These are phyloP conservation scores for Zosterops hypoxanthus DNA, from an alignment of 2,113 vertebrate genomes.

Conservation along the genomic window DNA sequence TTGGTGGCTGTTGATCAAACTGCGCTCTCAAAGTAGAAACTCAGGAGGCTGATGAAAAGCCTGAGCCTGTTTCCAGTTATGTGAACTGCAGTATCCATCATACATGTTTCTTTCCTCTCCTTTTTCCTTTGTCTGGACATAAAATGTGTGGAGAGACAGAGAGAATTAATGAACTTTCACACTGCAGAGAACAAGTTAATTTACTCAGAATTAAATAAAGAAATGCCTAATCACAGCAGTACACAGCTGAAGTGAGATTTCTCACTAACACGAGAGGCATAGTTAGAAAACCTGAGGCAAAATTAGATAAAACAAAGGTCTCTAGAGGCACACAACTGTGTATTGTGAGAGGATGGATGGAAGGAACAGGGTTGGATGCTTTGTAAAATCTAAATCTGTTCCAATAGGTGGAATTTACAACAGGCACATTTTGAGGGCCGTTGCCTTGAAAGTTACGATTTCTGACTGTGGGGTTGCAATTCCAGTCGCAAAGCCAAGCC, in stretches of 20 bases:
- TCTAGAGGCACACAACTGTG: neutral
- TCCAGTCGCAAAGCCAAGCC: neutral
- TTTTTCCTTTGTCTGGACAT: neutral
- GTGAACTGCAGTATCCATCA: neutral
- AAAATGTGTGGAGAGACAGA: neutral
- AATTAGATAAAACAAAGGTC: neutral
- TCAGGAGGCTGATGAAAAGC: neutral
- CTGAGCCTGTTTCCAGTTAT: neutral
- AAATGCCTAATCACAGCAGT: neutral
- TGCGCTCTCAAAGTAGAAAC: neutral
- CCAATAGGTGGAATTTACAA: neutral
- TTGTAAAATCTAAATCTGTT: neutral
- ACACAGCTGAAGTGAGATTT: neutral
- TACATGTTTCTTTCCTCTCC: neutral
- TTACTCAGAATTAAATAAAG: neutral
- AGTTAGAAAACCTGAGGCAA: neutral
- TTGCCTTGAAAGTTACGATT: neutral
- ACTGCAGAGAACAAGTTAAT: neutral
- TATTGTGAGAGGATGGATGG: neutral
- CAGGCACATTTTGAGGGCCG: neutral
- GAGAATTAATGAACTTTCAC: neutral
- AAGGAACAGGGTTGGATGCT: neutral
- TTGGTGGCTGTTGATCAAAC: neutral
- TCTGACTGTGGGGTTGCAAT: neutral
- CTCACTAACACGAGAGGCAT: neutral